Conservation (phyloP, 2,113 vertebrate species). For the Trochalopteron elliotii region DNA sequence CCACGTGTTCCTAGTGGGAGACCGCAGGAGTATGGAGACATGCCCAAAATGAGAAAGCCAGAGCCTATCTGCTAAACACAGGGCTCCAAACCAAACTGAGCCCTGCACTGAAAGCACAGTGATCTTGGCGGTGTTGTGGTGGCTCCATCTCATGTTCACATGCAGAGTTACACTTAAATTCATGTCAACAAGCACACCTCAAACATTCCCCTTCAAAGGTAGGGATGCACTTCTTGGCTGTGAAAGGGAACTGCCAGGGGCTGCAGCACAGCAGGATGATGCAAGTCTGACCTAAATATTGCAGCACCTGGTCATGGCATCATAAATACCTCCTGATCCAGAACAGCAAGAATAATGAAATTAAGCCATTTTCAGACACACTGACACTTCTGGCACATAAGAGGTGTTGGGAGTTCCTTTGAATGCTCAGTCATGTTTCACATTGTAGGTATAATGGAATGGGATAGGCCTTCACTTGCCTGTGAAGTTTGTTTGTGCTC, state of each 20-base stretch:
- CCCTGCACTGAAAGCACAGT: background rate
- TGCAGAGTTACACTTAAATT: background rate
- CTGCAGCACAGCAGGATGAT: background rate
- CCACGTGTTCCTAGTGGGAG: background rate
- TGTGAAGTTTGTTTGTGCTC: background rate
- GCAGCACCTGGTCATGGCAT: background rate
- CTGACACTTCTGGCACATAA: background rate
- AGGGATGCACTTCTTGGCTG: background rate
- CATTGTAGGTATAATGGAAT: background rate
- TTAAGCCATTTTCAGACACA: background rate
- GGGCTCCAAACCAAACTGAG: background rate
- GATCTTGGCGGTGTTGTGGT: background rate
- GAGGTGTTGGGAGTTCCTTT: background rate
- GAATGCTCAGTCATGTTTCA: background rate
- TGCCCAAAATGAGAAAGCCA: conserved; percentile 11
- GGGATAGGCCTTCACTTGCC: background rate
- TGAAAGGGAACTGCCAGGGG: fast-evolving
- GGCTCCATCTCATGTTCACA: conserved; percentile 32
- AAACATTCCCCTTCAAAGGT: background rate
- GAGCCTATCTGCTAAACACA: background rate
- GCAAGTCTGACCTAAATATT: background rate
- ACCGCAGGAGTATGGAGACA: background rate
- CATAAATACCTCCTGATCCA: background rate
- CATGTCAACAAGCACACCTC: background rate
- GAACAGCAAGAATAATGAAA: background rate